Percentiles rank a stretch among this genome's conserved stretches.
phyloP scores from a whole-genome alignment of 2,888 invertebrate species.

The Xestia xanthographa region DNA sequence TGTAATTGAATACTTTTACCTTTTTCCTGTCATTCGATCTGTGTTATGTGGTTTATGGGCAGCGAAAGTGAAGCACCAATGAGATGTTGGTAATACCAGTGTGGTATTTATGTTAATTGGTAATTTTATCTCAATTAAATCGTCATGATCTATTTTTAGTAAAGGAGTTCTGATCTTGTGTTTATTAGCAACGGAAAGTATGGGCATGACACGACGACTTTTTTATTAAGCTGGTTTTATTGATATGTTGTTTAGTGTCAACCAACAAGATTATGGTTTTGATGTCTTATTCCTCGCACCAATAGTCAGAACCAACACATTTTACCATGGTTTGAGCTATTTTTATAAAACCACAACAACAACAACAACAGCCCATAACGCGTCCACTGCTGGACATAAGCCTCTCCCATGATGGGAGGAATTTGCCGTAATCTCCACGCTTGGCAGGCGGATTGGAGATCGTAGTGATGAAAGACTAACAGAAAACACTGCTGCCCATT shows the following conservation, averaged over 20 bases:
- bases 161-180: background rate
- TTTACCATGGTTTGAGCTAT: too few relatives aligned
- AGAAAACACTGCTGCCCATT: too few relatives aligned
- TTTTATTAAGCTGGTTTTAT: background rate
- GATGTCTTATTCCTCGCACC: background rate
- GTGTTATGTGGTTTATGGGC: background rate
- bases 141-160: background rate
- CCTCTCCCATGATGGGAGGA: too few relatives aligned
- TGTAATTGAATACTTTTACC: conserved; percentile 25
- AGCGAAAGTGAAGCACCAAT: conserved; percentile 2
- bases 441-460: too few relatives aligned
- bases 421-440: too few relatives aligned
- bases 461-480: too few relatives aligned
- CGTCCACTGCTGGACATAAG: too few relatives aligned
- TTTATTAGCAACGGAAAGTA: background rate
- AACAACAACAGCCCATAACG: too few relatives aligned
- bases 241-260: background rate
- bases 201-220: background rate
- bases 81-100: background rate
- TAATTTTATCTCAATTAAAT: conserved; percentile 1
- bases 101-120: conserved; percentile 7
- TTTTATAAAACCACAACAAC: background rate
- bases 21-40: conserved; percentile 14
- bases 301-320: background rate
- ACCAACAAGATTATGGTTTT: background rate